phyloP scores from a whole-genome alignment of 2,888 invertebrate species.

The Mechanitis mazaeus region DNA sequence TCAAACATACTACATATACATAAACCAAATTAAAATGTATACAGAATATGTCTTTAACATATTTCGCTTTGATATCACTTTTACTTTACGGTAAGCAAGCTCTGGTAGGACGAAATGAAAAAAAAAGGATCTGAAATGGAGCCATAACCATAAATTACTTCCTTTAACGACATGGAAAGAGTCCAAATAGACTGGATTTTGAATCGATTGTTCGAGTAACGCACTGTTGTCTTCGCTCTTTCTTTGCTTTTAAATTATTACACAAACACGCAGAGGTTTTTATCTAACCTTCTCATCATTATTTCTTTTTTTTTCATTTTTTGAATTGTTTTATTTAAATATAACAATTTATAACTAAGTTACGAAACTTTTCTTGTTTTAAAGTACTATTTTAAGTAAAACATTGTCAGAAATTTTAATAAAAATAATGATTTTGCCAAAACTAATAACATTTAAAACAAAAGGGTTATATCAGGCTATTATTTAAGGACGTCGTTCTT shows the following conservation, averaged over 20 bases:
- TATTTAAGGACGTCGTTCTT: no score
- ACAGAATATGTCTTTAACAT: conserved; percentile 2
- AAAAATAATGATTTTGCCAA: no score
- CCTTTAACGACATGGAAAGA: conserved; percentile 42
- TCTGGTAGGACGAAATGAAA: conserved; percentile 29
- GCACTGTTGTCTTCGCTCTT: conserved; percentile 23
- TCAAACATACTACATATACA: no score
- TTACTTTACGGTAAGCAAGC: conserved; percentile 22
- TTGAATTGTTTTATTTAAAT: not conserved
- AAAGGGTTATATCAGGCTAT: no score
- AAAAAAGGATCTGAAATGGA: conserved; percentile 39
- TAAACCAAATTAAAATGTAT: no score
- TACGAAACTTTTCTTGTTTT: no score
- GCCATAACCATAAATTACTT: conserved; percentile 50
- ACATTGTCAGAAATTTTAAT: no score
- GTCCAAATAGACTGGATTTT: conserved; percentile 44
- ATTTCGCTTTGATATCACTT: conserved; percentile 19
- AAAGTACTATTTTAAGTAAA: no score
- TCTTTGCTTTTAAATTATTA: conserved; percentile 24
- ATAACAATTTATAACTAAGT: not conserved
- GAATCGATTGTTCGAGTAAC: conserved; percentile 39
- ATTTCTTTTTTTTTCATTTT: not conserved
- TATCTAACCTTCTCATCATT: not conserved
- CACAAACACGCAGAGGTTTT: not conserved
- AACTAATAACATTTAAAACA: no score